These are phyloP conservation scores for Moxostoma hubbsi DNA, from an alignment of 2,797 vertebrate species.

Conservation along the genomic window DNA sequence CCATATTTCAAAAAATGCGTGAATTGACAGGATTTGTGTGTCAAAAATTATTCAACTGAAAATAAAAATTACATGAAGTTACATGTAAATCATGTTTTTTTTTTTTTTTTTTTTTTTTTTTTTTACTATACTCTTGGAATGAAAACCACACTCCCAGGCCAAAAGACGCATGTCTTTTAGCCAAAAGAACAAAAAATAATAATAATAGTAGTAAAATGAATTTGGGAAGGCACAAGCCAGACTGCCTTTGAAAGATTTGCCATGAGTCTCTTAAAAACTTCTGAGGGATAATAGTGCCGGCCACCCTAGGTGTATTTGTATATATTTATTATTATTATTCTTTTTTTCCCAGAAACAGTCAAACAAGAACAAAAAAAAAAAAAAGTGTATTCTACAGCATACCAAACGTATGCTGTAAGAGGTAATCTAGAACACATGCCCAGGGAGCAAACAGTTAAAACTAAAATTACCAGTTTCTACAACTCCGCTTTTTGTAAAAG, in stretches of 20 bases:
- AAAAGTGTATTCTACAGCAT: slow-evolving; percentile 67
- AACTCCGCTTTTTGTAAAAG: slow-evolving; percentile 49
- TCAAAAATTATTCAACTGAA: too few relatives aligned
- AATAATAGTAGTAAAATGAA: not conserved
- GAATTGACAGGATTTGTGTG: too few relatives aligned
- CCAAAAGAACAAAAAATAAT: not conserved
- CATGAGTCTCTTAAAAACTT: not conserved
- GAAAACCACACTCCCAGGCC: too few relatives aligned
- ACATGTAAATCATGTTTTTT: too few relatives aligned
- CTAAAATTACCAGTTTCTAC: slow-evolving; percentile 85
- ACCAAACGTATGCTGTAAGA: slow-evolving; percentile 84
- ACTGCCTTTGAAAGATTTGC: not conserved
- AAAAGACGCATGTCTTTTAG: too few relatives aligned
- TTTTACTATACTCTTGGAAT: too few relatives aligned
- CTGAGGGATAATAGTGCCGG: slow-evolving; percentile 28
- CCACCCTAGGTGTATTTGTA: slow-evolving; percentile 33
- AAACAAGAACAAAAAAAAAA: slow-evolving; percentile 40
- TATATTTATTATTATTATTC: not conserved
- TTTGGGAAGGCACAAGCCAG: not conserved
- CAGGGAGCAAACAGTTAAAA: slow-evolving; percentile 93
- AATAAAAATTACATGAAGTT: too few relatives aligned
- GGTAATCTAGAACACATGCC: slow-evolving; percentile 94
- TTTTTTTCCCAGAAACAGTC: not conserved
- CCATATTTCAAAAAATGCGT: too few relatives aligned
- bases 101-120: too few relatives aligned